Conservation (phyloP, 2,888 invertebrate genomes). For the Acanthoscelides obtectus region DNA sequence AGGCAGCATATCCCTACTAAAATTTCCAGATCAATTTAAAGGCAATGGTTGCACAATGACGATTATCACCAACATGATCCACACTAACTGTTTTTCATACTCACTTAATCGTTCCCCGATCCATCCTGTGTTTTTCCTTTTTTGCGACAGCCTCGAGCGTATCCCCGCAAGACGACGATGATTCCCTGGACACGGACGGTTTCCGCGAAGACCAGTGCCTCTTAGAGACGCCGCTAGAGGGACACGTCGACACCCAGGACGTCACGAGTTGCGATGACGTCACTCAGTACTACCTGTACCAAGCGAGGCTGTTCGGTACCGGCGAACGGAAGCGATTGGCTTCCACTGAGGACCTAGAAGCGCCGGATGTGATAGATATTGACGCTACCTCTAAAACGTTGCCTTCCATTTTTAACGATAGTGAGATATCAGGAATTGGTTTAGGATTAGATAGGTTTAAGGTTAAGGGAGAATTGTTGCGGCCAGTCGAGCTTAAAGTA, state of each 20-base stretch:
- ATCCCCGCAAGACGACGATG: constrained; percentile 54
- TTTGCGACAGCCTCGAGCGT: constrained; percentile 39
- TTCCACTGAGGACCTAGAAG: constrained; percentile 47
- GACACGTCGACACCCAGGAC: constrained; percentile 35
- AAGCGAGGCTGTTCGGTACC: constrained; percentile 39
- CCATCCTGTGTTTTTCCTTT: constrained; percentile 27
- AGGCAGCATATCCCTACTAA: too few relatives aligned
- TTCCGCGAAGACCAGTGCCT: constrained; percentile 50
- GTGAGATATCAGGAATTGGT: constrained; percentile 45
- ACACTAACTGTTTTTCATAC: constrained; percentile 2
- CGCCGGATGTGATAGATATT: constrained; percentile 27
- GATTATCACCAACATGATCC: not conserved
- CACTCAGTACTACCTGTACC: constrained; percentile 42
- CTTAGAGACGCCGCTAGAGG: constrained; percentile 45
- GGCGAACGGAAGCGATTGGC: constrained; percentile 43
- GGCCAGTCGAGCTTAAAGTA: constrained; percentile 39
- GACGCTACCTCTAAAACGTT: constrained; percentile 48
- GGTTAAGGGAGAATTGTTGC: constrained; percentile 36
- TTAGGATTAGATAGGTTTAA: constrained; percentile 40
- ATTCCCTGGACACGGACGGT: constrained; percentile 53
- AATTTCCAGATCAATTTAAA: too few relatives aligned
- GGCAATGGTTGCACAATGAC: not conserved
- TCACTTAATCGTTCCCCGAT: constrained; percentile 18
- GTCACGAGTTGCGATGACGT: constrained; percentile 43
- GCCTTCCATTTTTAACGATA: constrained; percentile 31